phyloP scores from a whole-genome alignment of 2,797 vertebrate genomes.

The Pempheris klunzingeri region DNA sequence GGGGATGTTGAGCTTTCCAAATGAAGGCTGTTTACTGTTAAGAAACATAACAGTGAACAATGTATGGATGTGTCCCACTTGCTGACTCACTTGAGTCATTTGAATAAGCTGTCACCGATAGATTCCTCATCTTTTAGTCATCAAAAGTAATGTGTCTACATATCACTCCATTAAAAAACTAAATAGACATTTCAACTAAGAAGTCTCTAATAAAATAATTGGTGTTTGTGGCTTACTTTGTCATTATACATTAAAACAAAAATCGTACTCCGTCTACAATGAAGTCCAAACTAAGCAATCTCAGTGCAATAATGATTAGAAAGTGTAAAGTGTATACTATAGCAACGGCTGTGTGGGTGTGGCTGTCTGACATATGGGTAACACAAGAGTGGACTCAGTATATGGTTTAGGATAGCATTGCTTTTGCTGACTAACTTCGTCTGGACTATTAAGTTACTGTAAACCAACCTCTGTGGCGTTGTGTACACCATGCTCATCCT shows the following conservation, averaged over 20 bases:
- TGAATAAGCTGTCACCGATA: background rate
- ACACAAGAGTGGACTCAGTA: background rate
- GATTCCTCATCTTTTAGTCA: background rate
- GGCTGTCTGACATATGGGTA: background rate
- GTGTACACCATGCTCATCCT: constrained; percentile 88
- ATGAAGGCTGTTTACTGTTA: constrained; percentile 88
- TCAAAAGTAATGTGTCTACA: background rate
- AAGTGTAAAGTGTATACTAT: too few relatives aligned
- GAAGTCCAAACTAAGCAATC: background rate
- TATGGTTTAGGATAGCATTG: background rate
- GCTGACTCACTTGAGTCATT: background rate
- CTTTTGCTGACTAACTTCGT: background rate
- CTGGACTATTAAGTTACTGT: too few relatives aligned
- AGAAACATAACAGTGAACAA: constrained; percentile 19
- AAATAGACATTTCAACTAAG: background rate
- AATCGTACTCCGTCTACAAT: background rate
- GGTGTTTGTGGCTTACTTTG: background rate
- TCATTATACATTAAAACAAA: background rate
- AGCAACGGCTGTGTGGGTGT: background rate
- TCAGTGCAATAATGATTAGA: background rate
- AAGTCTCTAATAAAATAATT: background rate
- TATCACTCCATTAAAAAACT: background rate
- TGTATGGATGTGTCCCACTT: background rate
- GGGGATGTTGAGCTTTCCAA: constrained; percentile 90
- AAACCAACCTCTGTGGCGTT: constrained; percentile 91